Conservation (phyloP, 2,888 invertebrate species). For the Campoplex capitator region DNA sequence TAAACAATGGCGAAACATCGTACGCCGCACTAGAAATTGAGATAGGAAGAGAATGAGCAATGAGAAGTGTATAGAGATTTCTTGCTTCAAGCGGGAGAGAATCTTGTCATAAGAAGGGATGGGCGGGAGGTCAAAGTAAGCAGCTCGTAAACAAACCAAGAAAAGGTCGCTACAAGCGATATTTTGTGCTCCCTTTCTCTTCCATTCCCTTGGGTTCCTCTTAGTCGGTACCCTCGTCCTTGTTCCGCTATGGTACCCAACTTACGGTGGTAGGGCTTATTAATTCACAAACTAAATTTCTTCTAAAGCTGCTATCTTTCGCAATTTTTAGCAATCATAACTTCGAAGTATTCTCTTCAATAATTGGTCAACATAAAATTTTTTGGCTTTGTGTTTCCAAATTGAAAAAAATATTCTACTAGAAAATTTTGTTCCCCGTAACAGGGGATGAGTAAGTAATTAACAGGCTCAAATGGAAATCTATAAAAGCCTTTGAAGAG, state of each 20-base stretch:
- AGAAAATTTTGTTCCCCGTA: slow-evolving; percentile 75
- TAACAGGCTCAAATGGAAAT: slow-evolving; percentile 60
- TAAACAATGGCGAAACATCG: slow-evolving; percentile 85
- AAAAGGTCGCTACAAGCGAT: slow-evolving; percentile 76
- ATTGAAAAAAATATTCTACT: slow-evolving; percentile 73
- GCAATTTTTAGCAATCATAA: slow-evolving; percentile 18
- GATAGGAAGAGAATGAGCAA: slow-evolving; percentile 69
- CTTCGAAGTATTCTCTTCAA: slow-evolving; percentile 64
- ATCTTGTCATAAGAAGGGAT: slow-evolving; percentile 29
- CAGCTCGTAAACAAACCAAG: slow-evolving; percentile 78
- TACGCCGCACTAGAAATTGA: slow-evolving; percentile 37
- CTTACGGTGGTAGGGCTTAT: slow-evolving; percentile 77
- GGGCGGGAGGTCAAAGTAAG: slow-evolving; percentile 76
- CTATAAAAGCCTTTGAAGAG: slow-evolving; percentile 6
- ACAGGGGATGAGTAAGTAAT: slow-evolving; percentile 70
- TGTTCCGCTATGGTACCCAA: slow-evolving; percentile 27
- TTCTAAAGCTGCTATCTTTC: slow-evolving; percentile 1
- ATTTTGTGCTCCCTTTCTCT: slow-evolving; percentile 67
- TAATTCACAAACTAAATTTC: slow-evolving; percentile 79
- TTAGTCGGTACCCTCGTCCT: slow-evolving; percentile 7
- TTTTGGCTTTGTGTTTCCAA: not conserved
- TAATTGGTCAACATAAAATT: slow-evolving; percentile 77
- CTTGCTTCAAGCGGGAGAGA: slow-evolving; percentile 1
- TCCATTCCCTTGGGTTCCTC: slow-evolving; percentile 27
- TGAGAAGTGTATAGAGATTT: slow-evolving; percentile 17